Evolutionary conservation across 1,140 invertebrate species (phyloP), one percentile per base, ranked within the genome.

Genomic region (Plodia interpunctella): DNA sequence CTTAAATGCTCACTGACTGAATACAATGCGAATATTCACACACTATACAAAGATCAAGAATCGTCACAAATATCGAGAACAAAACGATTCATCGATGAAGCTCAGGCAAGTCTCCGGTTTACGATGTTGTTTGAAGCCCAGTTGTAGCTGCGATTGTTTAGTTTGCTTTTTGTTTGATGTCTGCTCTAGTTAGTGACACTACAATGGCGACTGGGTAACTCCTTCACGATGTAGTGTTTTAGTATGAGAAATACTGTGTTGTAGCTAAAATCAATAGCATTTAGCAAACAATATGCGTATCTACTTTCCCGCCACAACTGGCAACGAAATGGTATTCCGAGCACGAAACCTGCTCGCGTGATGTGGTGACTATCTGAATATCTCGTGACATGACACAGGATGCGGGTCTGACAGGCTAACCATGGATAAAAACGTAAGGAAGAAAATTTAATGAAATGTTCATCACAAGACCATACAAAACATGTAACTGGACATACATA

Each of bases 301-400:
- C n/a, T n/a, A 44, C 38, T 44, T 44, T 44, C 38, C 38, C 13
- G 38, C 38, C 38, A 17, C 13, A n/a, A n/a, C 10, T 44, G 38
- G 57, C 62, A 69, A 68, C 62, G 64, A 70, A 64, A 57, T 66
- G 49, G 62, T 76, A 78, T 78, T 79, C 76, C 63, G 53, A 55
- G 52, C 71, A 74, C 73, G 71, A 49, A 32, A 52, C 44, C 60
- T 65, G 59, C 59, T 55, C 55, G 64, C 65, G 62, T 66, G 66
- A 60, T 68, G 71, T 70, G 72, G 72, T 68, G 68, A 70, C 75
- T 77, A 78, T 80, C 76, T 80, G 74, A 63, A 64, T 68, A 74
- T 75, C 62, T 71, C 72, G 69, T 78, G 73, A 76, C 69, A 57
- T 73, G 74, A 62, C 68, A 65, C 60, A 52, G 56, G 15, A 66